Percentiles rank a stretch among this genome's conserved stretches.
phyloP scores from a whole-genome alignment of 2,797 vertebrate genomes.

The Muscicapa striata region DNA sequence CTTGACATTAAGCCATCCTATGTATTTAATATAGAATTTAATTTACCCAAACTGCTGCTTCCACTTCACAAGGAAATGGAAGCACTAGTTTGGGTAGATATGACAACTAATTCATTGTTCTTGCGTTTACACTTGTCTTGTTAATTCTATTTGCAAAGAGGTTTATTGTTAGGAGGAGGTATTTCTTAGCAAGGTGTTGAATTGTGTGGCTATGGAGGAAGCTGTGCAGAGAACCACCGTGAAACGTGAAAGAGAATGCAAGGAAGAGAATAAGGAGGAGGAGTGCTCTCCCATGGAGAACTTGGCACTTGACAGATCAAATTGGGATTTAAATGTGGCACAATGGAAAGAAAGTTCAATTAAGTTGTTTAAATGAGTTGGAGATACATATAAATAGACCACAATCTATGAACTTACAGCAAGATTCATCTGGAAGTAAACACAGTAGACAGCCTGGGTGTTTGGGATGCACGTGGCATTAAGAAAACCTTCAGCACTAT shows the following conservation, averaged over 20 bases:
- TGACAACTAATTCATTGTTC: background rate
- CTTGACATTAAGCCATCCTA: background rate
- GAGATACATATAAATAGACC: background rate
- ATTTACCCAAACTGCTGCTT: background rate
- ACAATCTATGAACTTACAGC: background rate
- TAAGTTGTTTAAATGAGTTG: background rate
- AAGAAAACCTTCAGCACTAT: background rate
- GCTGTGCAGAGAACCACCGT: background rate
- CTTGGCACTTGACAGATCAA: background rate
- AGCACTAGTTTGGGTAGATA: constrained; percentile 11
- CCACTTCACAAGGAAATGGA: background rate
- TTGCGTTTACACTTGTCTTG: background rate
- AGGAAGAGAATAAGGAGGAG: background rate
- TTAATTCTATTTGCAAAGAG: background rate
- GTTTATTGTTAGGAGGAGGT: background rate
- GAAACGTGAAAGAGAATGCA: background rate
- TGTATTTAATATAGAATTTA: background rate
- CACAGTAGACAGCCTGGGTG: background rate
- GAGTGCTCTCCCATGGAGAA: background rate
- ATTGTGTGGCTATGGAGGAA: background rate
- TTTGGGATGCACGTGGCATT: accelerated
- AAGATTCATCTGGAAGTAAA: background rate
- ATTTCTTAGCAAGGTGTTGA: background rate
- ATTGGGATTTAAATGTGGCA: background rate
- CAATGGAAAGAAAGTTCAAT: background rate